Evolutionary conservation across 1,140 invertebrate species (phyloP).

Genomic region (Drosophila ohnishii): DNA sequence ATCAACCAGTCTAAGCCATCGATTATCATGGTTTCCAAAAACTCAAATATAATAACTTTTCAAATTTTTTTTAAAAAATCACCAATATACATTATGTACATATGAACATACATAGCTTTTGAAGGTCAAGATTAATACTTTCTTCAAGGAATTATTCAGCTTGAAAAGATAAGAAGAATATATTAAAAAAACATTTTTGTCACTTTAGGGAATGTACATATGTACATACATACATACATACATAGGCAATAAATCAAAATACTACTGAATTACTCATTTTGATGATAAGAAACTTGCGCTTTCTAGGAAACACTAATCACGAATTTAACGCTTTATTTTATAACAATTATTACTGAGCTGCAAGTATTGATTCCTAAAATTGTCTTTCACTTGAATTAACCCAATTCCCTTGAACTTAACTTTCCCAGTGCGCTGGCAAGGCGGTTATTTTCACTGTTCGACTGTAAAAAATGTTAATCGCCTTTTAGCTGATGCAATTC

Average conservation of each 20-base stretch:
- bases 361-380: background rate
- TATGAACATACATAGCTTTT: too few relatives aligned
- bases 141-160: too few relatives aligned
- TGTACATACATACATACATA: too few relatives aligned
- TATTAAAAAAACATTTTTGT: background rate
- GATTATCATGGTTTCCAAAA: too few relatives aligned
- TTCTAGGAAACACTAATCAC: background rate
- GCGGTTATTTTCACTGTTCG: slow-evolving; percentile 42
- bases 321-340: background rate
- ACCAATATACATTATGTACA: too few relatives aligned
- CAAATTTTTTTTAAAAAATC: background rate
- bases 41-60: too few relatives aligned
- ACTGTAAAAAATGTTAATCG: slow-evolving; percentile 47
- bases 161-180: background rate
- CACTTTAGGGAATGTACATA: background rate
- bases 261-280: background rate
- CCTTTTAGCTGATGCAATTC: slow-evolving; percentile 62
- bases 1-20: too few relatives aligned
- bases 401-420: slow-evolving; percentile 13
- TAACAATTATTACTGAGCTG: background rate
- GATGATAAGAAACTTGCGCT: slow-evolving; percentile 1
- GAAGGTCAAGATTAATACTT: background rate
- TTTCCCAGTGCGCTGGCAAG: slow-evolving; percentile 17
- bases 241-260: background rate
- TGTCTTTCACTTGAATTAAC: background rate